Conservation (phyloP, 2,888 invertebrate species). For the Bombyx huttoni region DNA sequence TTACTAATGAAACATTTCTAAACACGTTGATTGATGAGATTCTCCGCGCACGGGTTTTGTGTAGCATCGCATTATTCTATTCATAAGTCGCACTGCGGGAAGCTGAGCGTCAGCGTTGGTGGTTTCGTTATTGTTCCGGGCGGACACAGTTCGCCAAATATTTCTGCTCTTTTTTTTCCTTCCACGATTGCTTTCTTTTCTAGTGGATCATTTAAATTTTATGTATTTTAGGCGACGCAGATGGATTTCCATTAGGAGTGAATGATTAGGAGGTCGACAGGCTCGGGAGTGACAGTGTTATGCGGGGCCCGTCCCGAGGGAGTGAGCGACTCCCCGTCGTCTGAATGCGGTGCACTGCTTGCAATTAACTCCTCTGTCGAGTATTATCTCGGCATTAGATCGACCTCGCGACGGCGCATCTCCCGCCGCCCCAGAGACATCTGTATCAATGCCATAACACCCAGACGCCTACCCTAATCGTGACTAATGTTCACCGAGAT, state of each 20-base stretch:
- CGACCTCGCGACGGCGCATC: conserved; percentile 10
- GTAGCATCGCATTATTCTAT: conserved; percentile 58
- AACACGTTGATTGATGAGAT: conserved; percentile 66
- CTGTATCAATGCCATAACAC: conserved; percentile 15
- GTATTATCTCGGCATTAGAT: conserved; percentile 57
- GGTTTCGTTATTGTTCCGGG: conserved; percentile 55
- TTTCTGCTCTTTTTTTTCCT: conserved; percentile 41
- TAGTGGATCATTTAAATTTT: conserved; percentile 62
- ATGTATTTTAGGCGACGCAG: conserved; percentile 54
- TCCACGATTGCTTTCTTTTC: conserved; percentile 19
- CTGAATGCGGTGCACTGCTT: conserved; percentile 55
- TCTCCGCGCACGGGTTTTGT: conserved; percentile 55
- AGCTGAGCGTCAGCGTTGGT: conserved; percentile 56
- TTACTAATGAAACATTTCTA: conserved; percentile 71
- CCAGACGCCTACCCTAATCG: conserved; percentile 12
- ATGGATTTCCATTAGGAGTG: conserved; percentile 59
- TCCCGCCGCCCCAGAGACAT: conserved; percentile 13
- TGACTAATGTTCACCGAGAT: conserved; percentile 8
- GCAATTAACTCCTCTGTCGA: conserved; percentile 64
- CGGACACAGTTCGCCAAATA: conserved; percentile 53
- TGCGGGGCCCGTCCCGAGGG: conserved; percentile 29
- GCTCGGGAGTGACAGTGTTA: conserved; percentile 9
- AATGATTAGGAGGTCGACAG: conserved; percentile 58
- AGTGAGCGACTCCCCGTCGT: conserved; percentile 30
- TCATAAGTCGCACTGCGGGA: conserved; percentile 61